Evolutionary conservation across 2,888 invertebrate genomes (phyloP).

Genomic region (Diplolepis rosae): DNA sequence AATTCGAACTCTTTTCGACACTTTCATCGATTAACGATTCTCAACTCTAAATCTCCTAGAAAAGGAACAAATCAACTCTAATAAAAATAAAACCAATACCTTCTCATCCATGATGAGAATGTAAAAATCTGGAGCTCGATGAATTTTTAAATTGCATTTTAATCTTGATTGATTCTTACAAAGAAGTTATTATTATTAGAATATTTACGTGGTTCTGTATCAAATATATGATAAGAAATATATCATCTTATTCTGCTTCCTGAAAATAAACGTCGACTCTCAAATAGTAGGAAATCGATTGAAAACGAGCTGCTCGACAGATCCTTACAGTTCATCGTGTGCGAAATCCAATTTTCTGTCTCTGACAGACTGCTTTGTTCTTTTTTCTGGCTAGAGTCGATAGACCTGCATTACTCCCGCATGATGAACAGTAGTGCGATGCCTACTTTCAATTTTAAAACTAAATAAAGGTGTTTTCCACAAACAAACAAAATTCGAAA

Average conservation of each 20-base stretch:
- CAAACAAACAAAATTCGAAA: background rate
- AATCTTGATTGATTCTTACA: background rate
- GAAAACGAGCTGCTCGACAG: slow-evolving; percentile 39
- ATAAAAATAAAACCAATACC: background rate
- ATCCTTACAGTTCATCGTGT: slow-evolving; percentile 48
- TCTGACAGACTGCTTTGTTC: slow-evolving; percentile 39
- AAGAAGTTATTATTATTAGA: background rate
- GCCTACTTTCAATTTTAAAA: background rate
- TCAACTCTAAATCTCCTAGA: background rate
- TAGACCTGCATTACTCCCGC: background rate
- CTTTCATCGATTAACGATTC: background rate
- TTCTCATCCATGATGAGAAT: background rate
- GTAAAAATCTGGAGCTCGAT: background rate
- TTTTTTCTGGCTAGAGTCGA: slow-evolving; percentile 27
- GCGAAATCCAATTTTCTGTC: slow-evolving; percentile 63
- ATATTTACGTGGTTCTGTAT: background rate
- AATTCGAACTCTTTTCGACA: background rate
- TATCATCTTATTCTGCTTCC: background rate
- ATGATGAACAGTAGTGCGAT: background rate
- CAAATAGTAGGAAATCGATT: slow-evolving; percentile 30
- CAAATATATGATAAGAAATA: background rate
- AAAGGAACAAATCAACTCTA: too few relatives aligned
- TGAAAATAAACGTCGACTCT: slow-evolving; percentile 15
- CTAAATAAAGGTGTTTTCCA: background rate
- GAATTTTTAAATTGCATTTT: background rate